Conservation (phyloP, 30 jellyfish, hydroid and myxozoan species). For the Mastigias papua region DNA sequence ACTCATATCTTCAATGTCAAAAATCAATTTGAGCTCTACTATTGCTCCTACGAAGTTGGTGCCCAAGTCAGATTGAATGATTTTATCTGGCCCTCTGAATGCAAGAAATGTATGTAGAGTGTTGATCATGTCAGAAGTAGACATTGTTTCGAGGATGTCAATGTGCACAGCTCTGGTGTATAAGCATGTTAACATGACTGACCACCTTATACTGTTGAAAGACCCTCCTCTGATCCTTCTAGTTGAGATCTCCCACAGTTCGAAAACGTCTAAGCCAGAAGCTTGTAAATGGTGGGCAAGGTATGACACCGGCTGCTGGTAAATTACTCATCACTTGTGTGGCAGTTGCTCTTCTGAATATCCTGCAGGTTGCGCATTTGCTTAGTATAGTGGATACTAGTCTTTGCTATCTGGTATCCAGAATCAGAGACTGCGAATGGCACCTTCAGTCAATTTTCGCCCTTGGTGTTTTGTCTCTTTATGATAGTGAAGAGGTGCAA, state of each 20-base stretch:
- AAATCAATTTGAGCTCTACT: slow-evolving; percentile 26
- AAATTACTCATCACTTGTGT: slow-evolving; percentile 70
- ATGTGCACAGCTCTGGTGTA: slow-evolving; percentile 54
- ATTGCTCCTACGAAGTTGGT: slow-evolving; percentile 56
- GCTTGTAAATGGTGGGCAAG: slow-evolving; percentile 58
- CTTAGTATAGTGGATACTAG: slow-evolving; percentile 20
- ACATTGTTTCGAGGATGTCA: slow-evolving; percentile 42
- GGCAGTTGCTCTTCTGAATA: slow-evolving; percentile 23
- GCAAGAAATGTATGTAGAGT: slow-evolving; percentile 53
- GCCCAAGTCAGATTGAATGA: slow-evolving; percentile 44
- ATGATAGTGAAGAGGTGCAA: too few relatives aligned
- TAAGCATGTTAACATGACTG: slow-evolving; percentile 20
- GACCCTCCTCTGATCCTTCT: slow-evolving; percentile 22
- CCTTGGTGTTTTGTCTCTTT: too few relatives aligned
- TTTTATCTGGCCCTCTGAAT: slow-evolving; percentile 55
- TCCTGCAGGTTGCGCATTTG: slow-evolving; percentile 60
- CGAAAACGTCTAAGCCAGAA: slow-evolving; percentile 51
- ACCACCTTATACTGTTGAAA: slow-evolving; percentile 4
- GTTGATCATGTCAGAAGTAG: slow-evolving; percentile 22
- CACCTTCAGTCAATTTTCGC: too few relatives aligned
- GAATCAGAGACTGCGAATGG: too few relatives aligned
- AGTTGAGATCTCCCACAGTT: slow-evolving; percentile 30
- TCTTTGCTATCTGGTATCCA: too few relatives aligned
- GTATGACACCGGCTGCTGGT: slow-evolving; percentile 55
- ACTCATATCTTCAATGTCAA: neutral